Base-by-base conservation (phyloP, 2,888 invertebrate species). In the Dioctria rufipes region DNA sequence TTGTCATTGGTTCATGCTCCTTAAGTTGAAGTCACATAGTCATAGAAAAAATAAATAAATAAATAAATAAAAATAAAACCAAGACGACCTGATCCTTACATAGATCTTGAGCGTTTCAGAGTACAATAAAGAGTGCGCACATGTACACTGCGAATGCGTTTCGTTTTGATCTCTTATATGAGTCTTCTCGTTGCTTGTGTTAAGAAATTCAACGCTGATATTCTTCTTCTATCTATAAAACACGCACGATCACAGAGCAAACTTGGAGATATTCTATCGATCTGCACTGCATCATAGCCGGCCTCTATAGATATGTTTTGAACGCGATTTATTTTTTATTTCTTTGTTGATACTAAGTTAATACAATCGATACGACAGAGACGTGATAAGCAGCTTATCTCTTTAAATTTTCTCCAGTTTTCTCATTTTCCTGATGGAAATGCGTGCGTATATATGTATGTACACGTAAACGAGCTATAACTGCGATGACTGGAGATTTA, bases 381-480 rank as follows among this genome's bases (percentile, higher is more conserved):
- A 25, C 25, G 60, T 46, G 8, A 8, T 71, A 71, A 71, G 54
- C 54, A 49, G 71, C 40, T 71, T 71, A 54, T 46, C 11, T 75
- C 60, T 60, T 60, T 75, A 13, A 60, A 25, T 61, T 61, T 37
- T 58, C 37, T 42, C 13, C 69, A 54, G 43, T 73, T 73, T 73
- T 51, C 75, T 75, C 42, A 43, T 75, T 75, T 75, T 75, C 75
- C 60, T 75, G 13, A 51, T 43, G 61, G 61, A 75, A 75, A 60
- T 75, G 75, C 75, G 60, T 75, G 43, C 75, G 43, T 60, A 37
- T 25, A 25, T 25, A 25, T 25, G 25, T 25, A 25, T 25, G 25
- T 25, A 25, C 42, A 61, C 58, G 46, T 58, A 61, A 40, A 75
- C n/a, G 75, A 42, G 58, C 51, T 60, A 46, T 46, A 25, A 46